phyloP scores from a whole-genome alignment of 1,140 invertebrate genomes.

The Papilio polytes region DNA sequence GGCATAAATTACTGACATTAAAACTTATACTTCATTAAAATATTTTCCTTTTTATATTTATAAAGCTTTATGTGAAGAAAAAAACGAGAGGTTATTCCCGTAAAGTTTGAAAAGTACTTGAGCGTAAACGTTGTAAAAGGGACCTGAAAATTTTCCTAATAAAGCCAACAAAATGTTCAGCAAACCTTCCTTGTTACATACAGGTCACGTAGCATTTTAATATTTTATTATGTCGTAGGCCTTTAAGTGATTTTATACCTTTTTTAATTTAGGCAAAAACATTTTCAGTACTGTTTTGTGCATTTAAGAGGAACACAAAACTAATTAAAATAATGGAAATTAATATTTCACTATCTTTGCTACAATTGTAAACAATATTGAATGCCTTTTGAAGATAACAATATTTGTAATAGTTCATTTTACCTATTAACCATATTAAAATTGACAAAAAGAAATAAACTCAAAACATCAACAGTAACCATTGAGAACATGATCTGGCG shows the following conservation, averaged over 20 bases:
- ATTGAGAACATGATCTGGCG: too few relatives aligned
- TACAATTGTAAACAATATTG: background rate
- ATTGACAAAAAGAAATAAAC: too few relatives aligned
- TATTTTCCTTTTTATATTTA: background rate
- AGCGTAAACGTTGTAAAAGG: conserved; percentile 28
- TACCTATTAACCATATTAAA: too few relatives aligned
- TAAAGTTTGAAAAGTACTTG: conserved; percentile 29
- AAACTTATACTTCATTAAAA: background rate
- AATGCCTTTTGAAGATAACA: background rate
- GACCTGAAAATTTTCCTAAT: conserved; percentile 33
- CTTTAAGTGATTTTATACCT: conserved; percentile 18
- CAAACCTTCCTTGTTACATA: conserved; percentile 20
- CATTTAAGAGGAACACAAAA: background rate
- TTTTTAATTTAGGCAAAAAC: conserved; percentile 13
- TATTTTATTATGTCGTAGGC: conserved; percentile 21
- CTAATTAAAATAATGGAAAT: background rate
- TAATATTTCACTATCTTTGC: background rate
- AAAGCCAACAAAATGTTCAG: conserved; percentile 23
- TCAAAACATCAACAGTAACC: too few relatives aligned
- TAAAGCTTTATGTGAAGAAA: background rate
- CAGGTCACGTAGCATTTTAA: conserved; percentile 35
- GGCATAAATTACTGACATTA: too few relatives aligned
- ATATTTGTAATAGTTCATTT: too few relatives aligned
- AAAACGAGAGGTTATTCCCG: background rate
- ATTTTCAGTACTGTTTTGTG: background rate